phyloP scores from a whole-genome alignment of 2,113 vertebrate species.

The Triplophysa rosa region DNA sequence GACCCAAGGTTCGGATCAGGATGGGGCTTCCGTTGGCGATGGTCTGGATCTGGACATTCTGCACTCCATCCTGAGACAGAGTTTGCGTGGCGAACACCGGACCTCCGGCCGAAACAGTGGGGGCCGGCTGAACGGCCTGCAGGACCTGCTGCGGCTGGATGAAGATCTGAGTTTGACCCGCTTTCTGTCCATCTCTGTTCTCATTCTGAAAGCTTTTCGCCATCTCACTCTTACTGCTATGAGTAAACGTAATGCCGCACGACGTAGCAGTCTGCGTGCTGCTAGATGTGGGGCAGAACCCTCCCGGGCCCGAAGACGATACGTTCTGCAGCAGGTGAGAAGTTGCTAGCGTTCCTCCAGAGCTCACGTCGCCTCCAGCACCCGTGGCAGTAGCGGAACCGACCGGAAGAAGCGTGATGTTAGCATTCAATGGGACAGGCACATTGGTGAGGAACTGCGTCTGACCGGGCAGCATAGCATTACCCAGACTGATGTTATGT shows the following conservation, averaged over 20 bases:
- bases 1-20: conserved; percentile 89
- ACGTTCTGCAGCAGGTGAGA: conserved; percentile 63
- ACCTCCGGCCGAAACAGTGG: conserved; percentile 77
- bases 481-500: conserved; percentile 86
- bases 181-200: conserved; percentile 74
- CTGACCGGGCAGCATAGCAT: conserved; percentile 86
- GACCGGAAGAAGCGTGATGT: conserved; percentile 91
- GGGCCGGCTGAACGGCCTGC: conserved; percentile 81
- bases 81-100: conserved; percentile 88
- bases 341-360: conserved; percentile 57
- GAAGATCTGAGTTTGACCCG: conserved; percentile 81
- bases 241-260: conserved; percentile 62
- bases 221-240: conserved; percentile 60
- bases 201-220: conserved; percentile 68
- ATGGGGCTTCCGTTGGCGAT: conserved; percentile 89
- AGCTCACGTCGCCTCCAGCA: conserved; percentile 50
- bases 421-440: conserved; percentile 90
- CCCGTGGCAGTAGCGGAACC: conserved; percentile 76
- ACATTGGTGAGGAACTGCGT: conserved; percentile 92
- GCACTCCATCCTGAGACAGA: conserved; percentile 89
- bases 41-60: conserved; percentile 91
- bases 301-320: conserved; percentile 25
- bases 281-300: conserved; percentile 72
- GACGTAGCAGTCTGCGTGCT: conserved; percentile 80
- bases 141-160: conserved; percentile 86